Percentiles rank a stretch among this genome's conserved stretches.
Evolutionary conservation across 1,140 invertebrate genomes (phyloP).

Genomic region (Lordiphosa mommai): DNA sequence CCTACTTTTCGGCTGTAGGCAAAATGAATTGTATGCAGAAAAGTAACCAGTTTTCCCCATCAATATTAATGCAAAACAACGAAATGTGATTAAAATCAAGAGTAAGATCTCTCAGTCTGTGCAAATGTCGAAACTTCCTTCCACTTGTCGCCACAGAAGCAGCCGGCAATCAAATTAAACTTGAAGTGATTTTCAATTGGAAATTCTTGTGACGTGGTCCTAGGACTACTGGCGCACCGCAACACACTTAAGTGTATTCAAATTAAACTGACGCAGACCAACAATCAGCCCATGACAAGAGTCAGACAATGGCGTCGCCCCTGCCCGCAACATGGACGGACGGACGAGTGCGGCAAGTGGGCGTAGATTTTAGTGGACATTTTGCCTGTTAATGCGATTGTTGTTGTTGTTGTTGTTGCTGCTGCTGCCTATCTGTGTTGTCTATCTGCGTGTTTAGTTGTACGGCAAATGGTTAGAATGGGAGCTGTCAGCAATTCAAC

Average conservation of each 20-base stretch:
- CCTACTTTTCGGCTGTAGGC: conserved; percentile 21
- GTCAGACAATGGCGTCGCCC: conserved; percentile 20
- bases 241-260: conserved; percentile 76
- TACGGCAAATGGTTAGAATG: conserved; percentile 31
- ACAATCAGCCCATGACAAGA: conserved; percentile 45
- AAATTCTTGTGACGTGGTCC: conserved; percentile 67
- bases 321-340: not conserved
- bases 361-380: conserved; percentile 50
- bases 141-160: conserved; percentile 9
- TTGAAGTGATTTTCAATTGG: conserved; percentile 77
- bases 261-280: conserved; percentile 72
- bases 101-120: conserved; percentile 5
- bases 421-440: conserved; percentile 37
- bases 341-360: not conserved
- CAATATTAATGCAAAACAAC: conserved; percentile 55
- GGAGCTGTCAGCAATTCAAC: conserved; percentile 25
- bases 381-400: conserved; percentile 53
- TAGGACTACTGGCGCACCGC: conserved; percentile 48
- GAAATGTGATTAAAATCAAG: conserved; percentile 67
- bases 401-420: conserved; percentile 34
- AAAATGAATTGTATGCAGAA: conserved; percentile 51
- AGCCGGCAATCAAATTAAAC: conserved; percentile 73
- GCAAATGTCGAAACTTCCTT: not conserved
- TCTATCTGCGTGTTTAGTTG: conserved; percentile 54
- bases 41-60: conserved; percentile 50